Evolutionary conservation across 2,113 vertebrate species (phyloP).

Genomic region (Takifugu flavidus): DNA sequence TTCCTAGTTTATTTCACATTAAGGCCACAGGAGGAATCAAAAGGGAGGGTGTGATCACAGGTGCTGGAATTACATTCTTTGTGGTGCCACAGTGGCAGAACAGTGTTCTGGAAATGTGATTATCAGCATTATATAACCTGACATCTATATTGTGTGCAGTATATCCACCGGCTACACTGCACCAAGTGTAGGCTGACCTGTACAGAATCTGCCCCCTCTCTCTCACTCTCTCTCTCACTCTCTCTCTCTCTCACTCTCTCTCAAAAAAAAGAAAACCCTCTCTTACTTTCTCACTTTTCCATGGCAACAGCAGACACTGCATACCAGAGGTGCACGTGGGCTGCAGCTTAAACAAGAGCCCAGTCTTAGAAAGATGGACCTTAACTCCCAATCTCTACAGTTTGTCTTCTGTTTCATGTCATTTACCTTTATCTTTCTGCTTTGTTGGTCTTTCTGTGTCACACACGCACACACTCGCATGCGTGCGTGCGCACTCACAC

Average conservation of each 20-base stretch:
- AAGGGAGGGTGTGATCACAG: conserved; percentile 1
- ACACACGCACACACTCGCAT: not conserved
- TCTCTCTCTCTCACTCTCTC: conserved; percentile 17
- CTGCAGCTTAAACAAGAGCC: conserved; percentile 70
- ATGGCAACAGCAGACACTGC: conserved; percentile 73
- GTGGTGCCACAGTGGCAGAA: conserved; percentile 11
- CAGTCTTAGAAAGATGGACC: conserved; percentile 56
- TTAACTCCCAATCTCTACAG: conserved; percentile 15
- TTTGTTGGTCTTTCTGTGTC: conserved; percentile 12
- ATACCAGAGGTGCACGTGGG: conserved; percentile 74
- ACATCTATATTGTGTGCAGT: conserved; percentile 22
- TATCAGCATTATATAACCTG: conserved; percentile 16
- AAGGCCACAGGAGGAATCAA: conserved; percentile 8
- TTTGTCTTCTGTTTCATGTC: conserved; percentile 1
- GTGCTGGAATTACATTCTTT: conserved; percentile 2
- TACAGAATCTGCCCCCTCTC: conserved; percentile 46
- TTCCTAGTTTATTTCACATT: conserved; percentile 30
- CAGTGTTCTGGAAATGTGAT: conserved; percentile 13
- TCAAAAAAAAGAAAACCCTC: conserved; percentile 36
- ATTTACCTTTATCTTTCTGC: conserved; percentile 28
- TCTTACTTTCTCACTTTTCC: conserved; percentile 60
- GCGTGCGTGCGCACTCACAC: conserved; percentile 9
- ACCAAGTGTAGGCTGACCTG: conserved; percentile 46
- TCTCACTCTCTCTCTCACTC: not conserved
- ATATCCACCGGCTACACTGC: conserved; percentile 29